These are phyloP conservation scores for Apamea monoglypha DNA, from an alignment of 2,888 invertebrate species.

Conservation along the genomic window DNA sequence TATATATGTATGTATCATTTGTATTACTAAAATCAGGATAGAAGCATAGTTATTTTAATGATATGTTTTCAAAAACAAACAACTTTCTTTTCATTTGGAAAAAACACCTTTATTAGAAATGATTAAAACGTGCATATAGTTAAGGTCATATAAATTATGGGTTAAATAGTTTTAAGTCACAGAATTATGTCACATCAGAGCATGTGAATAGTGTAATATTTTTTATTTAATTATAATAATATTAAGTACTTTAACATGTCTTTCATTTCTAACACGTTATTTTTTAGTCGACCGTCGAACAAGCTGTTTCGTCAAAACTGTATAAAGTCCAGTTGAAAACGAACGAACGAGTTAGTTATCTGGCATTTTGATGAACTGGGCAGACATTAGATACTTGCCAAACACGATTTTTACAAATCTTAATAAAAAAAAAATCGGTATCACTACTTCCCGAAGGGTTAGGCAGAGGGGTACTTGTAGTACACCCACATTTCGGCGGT, in stretches of 20 bases:
- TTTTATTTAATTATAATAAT: conserved; percentile 63
- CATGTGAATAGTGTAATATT: conserved; percentile 75
- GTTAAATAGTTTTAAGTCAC: conserved; percentile 72
- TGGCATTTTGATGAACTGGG: too few species aligned
- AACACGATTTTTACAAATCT: not conserved
- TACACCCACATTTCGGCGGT: not conserved
- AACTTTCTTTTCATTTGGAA: conserved; percentile 37
- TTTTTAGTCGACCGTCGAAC: not conserved
- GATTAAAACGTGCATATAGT: conserved; percentile 38
- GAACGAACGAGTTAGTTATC: not conserved
- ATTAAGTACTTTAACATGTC: conserved; percentile 62
- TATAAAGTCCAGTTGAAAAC: not conserved
- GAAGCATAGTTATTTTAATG: conserved; percentile 15
- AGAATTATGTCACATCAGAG: conserved; percentile 74
- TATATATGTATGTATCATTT: not conserved
- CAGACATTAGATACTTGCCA: not conserved
- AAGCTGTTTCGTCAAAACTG: not conserved
- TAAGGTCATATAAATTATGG: conserved; percentile 65
- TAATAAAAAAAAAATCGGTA: not conserved
- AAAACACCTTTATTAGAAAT: conserved; percentile 36
- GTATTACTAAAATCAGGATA: conserved; percentile 13
- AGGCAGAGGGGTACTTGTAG: not conserved
- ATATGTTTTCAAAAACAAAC: conserved; percentile 26
- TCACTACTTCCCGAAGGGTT: not conserved
- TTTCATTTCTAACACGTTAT: conserved; percentile 52